These are phyloP conservation scores for Schlechtendalia chinensis DNA, from an alignment of 1,140 invertebrate species.

Conservation along the genomic window DNA sequence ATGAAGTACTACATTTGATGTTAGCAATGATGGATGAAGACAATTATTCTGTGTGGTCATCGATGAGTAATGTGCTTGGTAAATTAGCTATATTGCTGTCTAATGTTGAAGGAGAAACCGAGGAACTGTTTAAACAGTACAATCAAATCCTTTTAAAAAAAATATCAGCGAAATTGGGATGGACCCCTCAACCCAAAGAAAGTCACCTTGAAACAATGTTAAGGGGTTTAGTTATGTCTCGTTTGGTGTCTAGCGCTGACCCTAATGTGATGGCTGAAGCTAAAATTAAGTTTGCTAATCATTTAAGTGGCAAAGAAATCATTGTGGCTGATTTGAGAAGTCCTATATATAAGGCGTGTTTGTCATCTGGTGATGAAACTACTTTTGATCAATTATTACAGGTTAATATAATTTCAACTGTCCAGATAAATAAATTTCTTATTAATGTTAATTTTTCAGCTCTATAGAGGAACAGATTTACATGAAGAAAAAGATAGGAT, in stretches of 20 bases:
- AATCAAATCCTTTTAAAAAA: conserved; percentile 68
- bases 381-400: conserved; percentile 77
- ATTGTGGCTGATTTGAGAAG: conserved; percentile 85
- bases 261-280: conserved; percentile 74
- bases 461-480: conserved; percentile 82
- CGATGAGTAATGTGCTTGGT: conserved; percentile 74
- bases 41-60: conserved; percentile 91
- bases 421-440: background rate
- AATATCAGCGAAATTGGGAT: conserved; percentile 72
- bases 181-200: conserved; percentile 72
- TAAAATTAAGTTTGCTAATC: conserved; percentile 68
- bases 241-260: conserved; percentile 79
- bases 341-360: conserved; percentile 81
- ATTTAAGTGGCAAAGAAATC: conserved; percentile 63
- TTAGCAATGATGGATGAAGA: conserved; percentile 79
- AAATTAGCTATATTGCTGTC: conserved; percentile 74
- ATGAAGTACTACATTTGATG: conserved; percentile 72
- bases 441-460: conserved; percentile 55
- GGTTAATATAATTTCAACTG: conserved; percentile 55
- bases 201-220: conserved; percentile 83
- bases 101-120: conserved; percentile 67
- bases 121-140: conserved; percentile 72
- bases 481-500: conserved; percentile 93
- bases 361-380: conserved; percentile 68
- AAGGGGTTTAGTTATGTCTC: conserved; percentile 75